phyloP scores from a whole-genome alignment of 2,113 vertebrate species.

The Paratilapia polleni region DNA sequence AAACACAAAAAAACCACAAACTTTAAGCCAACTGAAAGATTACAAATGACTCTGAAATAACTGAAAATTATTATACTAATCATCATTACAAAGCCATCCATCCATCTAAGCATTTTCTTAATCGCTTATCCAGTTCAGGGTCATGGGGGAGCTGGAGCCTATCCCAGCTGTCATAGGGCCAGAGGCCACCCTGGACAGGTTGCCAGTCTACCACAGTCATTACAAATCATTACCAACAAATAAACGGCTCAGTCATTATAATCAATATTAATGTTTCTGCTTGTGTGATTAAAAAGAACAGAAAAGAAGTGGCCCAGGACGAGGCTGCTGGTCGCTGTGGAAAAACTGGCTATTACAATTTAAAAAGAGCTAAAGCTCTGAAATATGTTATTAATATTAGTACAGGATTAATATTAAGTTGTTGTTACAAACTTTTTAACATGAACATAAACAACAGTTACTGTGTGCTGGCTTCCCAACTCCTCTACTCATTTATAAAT shows the following conservation, averaged over 20 bases:
- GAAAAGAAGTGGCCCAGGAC: neutral
- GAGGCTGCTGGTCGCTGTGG: rapidly evolving
- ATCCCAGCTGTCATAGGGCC: neutral
- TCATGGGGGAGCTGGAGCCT: too few species aligned
- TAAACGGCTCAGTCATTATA: neutral
- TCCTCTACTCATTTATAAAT: neutral
- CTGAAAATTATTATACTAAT: too few species aligned
- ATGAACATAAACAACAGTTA: neutral
- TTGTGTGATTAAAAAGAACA: neutral
- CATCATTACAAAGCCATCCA: too few species aligned
- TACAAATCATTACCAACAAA: neutral
- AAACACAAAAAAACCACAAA: neutral
- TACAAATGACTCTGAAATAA: neutral
- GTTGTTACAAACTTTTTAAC: neutral
- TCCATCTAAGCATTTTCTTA: too few species aligned
- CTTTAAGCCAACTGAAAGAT: neutral
- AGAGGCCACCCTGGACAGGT: rapidly evolving
- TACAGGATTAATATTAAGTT: neutral
- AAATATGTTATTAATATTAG: neutral
- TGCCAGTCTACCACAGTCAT: neutral
- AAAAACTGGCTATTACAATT: neutral
- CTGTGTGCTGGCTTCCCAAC: neutral
- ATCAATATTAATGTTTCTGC: neutral
- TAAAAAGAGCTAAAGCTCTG: neutral
- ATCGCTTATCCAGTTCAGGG: too few species aligned